Base-by-base conservation (phyloP, 2,888 invertebrate species). In the Ophion obscuratus region DNA sequence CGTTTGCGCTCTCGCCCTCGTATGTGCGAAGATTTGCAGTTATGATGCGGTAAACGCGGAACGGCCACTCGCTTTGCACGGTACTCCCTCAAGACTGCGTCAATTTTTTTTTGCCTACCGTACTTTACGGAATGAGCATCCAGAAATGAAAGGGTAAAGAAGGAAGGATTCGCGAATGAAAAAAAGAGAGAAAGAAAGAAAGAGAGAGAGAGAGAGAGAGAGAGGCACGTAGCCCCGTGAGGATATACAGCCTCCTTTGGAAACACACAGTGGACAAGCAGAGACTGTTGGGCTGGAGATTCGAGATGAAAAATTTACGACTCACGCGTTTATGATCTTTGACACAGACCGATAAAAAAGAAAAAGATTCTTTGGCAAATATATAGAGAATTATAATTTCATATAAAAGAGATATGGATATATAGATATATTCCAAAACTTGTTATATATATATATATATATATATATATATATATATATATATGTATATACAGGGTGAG, bases 11-110 rank as follows among this genome's bases (percentile, higher is more conserved):
- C 71, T 76, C 40, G 75, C 64, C 11, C 81, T 68, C 59, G 11
- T 74, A 75, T 73, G 59, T 68, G 74, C 78, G 73, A 83, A 78
- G 67, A 83, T 83, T 83, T 83, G 78, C 74, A 83, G 71, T 83
- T 83, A 78, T 74, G 68, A 83, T 73, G 73, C 73, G 64, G 31
- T 24, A 64, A 66, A 77, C 70, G 66, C 31, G 78, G 57, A 17
- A 57, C 20, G 20, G 40, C 40, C 40, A 40, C 40, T 40, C 40
- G 40, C 40, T 40, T 40, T 40, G 47, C 40, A 14, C n/a, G 44
- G n/a, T 67, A 44, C 24, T 40, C 68, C 17, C 14, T 10, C 44
- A 14, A 17, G 24, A 10, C 27, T 24, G 40, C 68, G 47, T 68
- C 20, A 68, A 17, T 47, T 6, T 68, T 68, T 68, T 47, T 68